Evolutionary conservation across 2,797 vertebrate species (phyloP).

Genomic region (Esox masquinongy): DNA sequence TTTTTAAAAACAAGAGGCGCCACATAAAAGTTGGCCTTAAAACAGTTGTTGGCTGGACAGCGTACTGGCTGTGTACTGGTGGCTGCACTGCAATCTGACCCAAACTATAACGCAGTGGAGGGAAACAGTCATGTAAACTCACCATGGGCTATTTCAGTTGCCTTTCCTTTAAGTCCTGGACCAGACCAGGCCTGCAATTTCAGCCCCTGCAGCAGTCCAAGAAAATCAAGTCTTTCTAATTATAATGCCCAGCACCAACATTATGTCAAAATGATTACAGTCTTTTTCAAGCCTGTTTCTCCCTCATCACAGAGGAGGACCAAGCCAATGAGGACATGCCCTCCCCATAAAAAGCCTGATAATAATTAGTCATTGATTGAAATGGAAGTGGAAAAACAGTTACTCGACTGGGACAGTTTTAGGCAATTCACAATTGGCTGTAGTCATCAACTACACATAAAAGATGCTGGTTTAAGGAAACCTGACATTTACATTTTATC

Average conservation of each 20-base stretch:
- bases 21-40: constrained; percentile 70
- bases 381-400: constrained; percentile 51
- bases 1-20: constrained; percentile 65
- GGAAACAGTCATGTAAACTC: constrained; percentile 63
- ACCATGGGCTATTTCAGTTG: constrained; percentile 68
- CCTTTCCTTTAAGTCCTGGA: constrained; percentile 61
- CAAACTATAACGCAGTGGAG: constrained; percentile 53
- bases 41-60: constrained; percentile 50
- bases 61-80: constrained; percentile 55
- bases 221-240: constrained; percentile 79
- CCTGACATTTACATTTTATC: not conserved
- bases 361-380: constrained; percentile 65
- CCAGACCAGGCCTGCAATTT: constrained; percentile 75
- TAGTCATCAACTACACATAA: not conserved
- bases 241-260: constrained; percentile 67
- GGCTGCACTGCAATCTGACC: constrained; percentile 65
- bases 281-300: constrained; percentile 56
- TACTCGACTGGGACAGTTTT: constrained; percentile 42
- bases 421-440: constrained; percentile 17
- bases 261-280: constrained; percentile 81
- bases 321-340: constrained; percentile 58
- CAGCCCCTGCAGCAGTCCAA: constrained; percentile 69
- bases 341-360: constrained; percentile 62
- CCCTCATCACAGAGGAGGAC: constrained; percentile 68
- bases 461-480: not conserved